Base-by-base conservation (phyloP, 37 sponge, comb jelly and placozoan species). In the Agelas oroides region DNA sequence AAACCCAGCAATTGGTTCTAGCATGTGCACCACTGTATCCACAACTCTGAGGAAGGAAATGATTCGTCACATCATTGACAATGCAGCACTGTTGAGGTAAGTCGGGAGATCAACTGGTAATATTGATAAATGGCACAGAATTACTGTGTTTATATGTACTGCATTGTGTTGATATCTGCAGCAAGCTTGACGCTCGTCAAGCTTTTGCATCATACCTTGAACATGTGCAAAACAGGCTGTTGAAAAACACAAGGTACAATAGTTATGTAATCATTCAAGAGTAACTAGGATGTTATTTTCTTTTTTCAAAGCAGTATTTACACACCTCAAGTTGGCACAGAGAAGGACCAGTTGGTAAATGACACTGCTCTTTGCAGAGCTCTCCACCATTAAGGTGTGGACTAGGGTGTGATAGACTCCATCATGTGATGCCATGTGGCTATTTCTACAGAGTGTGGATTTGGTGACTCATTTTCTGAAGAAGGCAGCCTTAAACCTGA, bases 121-220 rank as follows among this genome's bases (percentile, higher is more conserved):
- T 24, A 30, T 31, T 23, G 46, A n/a, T n/a, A n/a, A n/a, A n/a
- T n/a, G n/a, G n/a, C n/a, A n/a, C n/a, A n/a, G 55, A 6, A 54
- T 38, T 23, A 41, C 5, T 21, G 35, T 34, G 14, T 32, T 16
- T n/a, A n/a, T n/a, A 19, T 31, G 24, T 71, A 40, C 17, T 34
- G 6, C 15, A 8, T 18, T 5, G 31, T 16, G 5, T 59, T 28
- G 15, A 24, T 36, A 17, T 46, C 46, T 46, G 46, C 61, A 86
- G 87, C 38, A 59, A 78, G 54, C 23, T 79, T 37, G 72, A 86
- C 59, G 87, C 64, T 21, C 59, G 87, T 2, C 71, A 79, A 46
- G 61, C 79, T 17, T 86, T 86, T 78, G 80, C 87, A 21, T 65
- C 65, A 13, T 86, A 86, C 38, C 57, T 86, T 27, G 69, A 61